Evolutionary conservation across 2,797 vertebrate species (phyloP), one percentile per base, ranked within the genome.

Genomic region (Heterohyrax brucei): DNA sequence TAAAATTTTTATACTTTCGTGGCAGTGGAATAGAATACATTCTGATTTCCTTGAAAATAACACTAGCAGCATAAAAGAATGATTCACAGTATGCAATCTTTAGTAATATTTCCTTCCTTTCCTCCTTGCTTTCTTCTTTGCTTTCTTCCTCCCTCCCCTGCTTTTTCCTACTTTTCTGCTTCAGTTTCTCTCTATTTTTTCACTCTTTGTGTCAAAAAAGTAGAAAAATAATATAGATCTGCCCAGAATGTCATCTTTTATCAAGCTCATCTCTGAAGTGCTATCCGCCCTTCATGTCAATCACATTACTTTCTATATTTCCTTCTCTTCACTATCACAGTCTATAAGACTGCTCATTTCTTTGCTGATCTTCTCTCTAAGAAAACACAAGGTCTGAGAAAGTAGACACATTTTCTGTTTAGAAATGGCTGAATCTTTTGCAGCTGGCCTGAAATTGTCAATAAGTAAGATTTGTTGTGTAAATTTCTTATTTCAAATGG

Each of bases 11-110:
- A 77, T 28, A 28, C 91, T 77, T 76, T 83, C 12, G 33, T 48
- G 46, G 30, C 22, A 80, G 28, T 82, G 48, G 44, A 89, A 84
- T 6, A 79, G 28, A 73, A 30, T 28, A 59, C 30, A 73, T 78
- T 56, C n/a, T 75, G 56, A 95, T 86, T 86, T 70, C 26, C n/a
- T 79, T 89, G 13, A 80, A 80, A 87, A 80, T 79, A 72, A 80
- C 44, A 88, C 78, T 1, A 75, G 22, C 19, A 75, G 7, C 80
- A 80, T 87, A 59, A 91, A 97, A 84, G 24, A 24, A 26, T 46
- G 66, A 66, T 89, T 19, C 18, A 70, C 21, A 79, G 8, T 46
- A 1, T 64, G 1, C 3, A 46, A 56, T 70, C 53, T 61, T 89
- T 14, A 95, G 56, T 46, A 88, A 66, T 66, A 62, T 13, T 66